These are phyloP conservation scores for Sterna hirundo DNA, from an alignment of 2,113 vertebrate species.

Conservation along the genomic window DNA sequence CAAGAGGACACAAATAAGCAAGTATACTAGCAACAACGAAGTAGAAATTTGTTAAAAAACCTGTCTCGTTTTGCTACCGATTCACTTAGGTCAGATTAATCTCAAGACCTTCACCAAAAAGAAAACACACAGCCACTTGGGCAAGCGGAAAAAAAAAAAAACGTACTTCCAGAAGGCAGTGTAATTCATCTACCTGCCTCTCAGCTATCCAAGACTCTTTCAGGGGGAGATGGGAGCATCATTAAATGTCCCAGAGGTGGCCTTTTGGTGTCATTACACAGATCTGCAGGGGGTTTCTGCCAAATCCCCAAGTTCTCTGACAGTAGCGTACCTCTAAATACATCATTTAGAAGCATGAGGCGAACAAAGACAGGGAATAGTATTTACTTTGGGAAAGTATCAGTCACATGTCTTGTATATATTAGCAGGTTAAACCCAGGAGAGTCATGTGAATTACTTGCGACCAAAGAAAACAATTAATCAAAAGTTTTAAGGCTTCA, in stretches of 20 bases:
- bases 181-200: not conserved
- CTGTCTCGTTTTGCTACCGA: not conserved
- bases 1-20: not conserved
- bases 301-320: not conserved
- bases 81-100: not conserved
- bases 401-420: not conserved
- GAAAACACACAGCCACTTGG: not conserved
- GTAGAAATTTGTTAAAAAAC: not conserved
- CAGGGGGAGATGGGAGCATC: not conserved
- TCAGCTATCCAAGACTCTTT: not conserved
- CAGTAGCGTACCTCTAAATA: conserved; percentile 2
- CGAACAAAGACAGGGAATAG: conserved; percentile 1
- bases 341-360: not conserved
- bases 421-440: conserved; percentile 14
- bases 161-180: not conserved
- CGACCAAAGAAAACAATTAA: conserved; percentile 27
- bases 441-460: not conserved
- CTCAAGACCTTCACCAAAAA: not conserved
- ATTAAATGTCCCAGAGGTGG: not conserved
- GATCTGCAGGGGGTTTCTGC: not conserved
- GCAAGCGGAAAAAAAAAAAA: not conserved
- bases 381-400: conserved; percentile 32
- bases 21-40: not conserved
- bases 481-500: conserved; percentile 5
- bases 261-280: not conserved